Evolutionary conservation across 2,888 invertebrate genomes (phyloP).

Genomic region (Plagodis dolabraria): DNA sequence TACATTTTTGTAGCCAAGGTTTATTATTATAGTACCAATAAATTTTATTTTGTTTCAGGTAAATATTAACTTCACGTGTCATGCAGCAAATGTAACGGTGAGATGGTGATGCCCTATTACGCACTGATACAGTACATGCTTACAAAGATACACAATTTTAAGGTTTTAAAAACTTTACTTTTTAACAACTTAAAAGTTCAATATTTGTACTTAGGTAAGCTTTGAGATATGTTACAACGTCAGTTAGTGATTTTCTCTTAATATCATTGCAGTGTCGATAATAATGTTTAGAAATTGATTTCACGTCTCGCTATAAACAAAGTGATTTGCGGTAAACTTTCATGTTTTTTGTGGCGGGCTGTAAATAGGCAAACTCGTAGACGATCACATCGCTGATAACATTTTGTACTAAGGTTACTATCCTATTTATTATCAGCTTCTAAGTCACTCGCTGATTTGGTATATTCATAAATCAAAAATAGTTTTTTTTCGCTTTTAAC

Average conservation of each 20-base stretch:
- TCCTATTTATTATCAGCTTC: constrained; percentile 11
- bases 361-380: constrained; percentile 2
- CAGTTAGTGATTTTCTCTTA: not conserved
- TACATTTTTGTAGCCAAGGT: constrained; percentile 40
- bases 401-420: not conserved
- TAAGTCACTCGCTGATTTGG: too few relatives aligned
- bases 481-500: too few relatives aligned
- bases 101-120: constrained; percentile 42
- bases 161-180: too few relatives aligned
- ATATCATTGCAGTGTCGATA: constrained; percentile 2
- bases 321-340: constrained; percentile 20
- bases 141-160: not conserved
- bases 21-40: constrained; percentile 38
- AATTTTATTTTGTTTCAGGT: constrained; percentile 72
- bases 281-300: constrained; percentile 16
- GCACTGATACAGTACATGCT: not conserved
- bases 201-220: not conserved
- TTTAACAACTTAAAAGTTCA: too few relatives aligned
- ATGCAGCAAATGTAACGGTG: constrained; percentile 63
- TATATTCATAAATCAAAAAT: too few relatives aligned
- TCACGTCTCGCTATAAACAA: constrained; percentile 10
- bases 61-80: constrained; percentile 47
- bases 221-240: not conserved
- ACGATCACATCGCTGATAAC: constrained; percentile 5
- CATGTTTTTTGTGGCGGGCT: constrained; percentile 16